These are phyloP conservation scores for Apolygus lucorum DNA, from an alignment of 1,140 invertebrate species.

Conservation along the genomic window DNA sequence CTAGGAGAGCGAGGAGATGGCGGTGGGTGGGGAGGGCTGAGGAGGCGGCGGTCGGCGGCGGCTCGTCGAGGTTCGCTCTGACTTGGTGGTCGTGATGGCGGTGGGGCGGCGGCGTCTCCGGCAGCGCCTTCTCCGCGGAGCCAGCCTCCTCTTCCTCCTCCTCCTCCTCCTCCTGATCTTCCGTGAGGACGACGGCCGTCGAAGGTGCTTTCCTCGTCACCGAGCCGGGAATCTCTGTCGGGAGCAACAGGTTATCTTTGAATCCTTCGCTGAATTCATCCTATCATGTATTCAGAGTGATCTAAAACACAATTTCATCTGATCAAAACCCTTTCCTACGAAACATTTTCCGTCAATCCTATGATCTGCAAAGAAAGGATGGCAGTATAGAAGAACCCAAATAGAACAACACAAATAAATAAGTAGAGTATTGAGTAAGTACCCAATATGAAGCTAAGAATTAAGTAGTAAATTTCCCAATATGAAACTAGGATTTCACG, in stretches of 20 bases:
- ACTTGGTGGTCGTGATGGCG: neutral
- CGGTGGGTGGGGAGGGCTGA: neutral
- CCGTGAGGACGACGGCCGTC: too few species aligned
- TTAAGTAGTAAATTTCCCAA: too few species aligned
- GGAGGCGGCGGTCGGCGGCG: too few species aligned
- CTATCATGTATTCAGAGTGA: too few species aligned
- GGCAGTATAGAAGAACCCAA: too few species aligned
- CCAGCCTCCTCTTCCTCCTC: conserved; percentile 19
- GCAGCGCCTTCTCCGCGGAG: conserved; percentile 8
- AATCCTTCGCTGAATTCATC: too few species aligned
- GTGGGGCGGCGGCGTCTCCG: conserved; percentile 12
- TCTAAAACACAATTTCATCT: neutral
- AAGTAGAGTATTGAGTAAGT: too few species aligned
- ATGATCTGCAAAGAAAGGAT: too few species aligned
- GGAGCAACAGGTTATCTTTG: neutral
- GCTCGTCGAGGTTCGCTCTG: neutral
- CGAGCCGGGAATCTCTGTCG: conserved; percentile 23
- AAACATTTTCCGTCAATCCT: too few species aligned
- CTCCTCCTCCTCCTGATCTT: conserved; percentile 2
- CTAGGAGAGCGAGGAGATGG: neutral
- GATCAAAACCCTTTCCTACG: neutral
- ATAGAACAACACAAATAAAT: too few species aligned
- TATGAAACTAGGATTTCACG: too few species aligned
- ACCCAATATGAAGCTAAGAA: too few species aligned
- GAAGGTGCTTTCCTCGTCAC: neutral